Conservation (phyloP, 2,888 invertebrate species). For the Margaritifera margaritifera region DNA sequence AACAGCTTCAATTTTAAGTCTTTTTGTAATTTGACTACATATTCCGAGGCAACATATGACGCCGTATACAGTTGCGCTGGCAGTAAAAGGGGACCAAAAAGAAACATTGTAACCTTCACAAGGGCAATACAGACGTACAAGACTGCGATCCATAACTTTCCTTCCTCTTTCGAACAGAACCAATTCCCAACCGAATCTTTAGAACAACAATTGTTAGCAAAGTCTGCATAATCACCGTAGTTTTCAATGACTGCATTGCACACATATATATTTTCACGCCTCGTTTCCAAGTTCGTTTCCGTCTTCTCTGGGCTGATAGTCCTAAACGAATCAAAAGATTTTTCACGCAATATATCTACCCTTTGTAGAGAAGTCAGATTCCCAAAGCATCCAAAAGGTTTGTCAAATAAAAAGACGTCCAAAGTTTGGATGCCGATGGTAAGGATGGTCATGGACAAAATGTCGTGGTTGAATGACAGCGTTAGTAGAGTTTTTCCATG, state of each 20-base stretch:
- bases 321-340: conserved; percentile 50
- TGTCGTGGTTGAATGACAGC: conserved; percentile 68
- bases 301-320: conserved; percentile 17
- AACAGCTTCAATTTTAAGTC: conserved; percentile 58
- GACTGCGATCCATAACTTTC: conserved; percentile 61
- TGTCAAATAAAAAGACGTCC: conserved; percentile 54
- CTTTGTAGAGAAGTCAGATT: conserved; percentile 40
- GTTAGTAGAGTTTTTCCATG: conserved; percentile 68
- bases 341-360: conserved; percentile 37
- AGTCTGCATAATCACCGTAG: conserved; percentile 45
- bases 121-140: conserved; percentile 59
- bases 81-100: conserved; percentile 64
- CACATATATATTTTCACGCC: conserved; percentile 40
- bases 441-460: conserved; percentile 64
- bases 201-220: conserved; percentile 62
- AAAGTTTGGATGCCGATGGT: conserved; percentile 64
- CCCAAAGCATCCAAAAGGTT: conserved; percentile 63
- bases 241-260: conserved; percentile 62
- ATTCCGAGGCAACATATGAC: conserved; percentile 63
- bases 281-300: conserved; percentile 18
- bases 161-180: conserved; percentile 51
- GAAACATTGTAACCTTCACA: conserved; percentile 63
- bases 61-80: conserved; percentile 63
- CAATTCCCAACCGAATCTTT: conserved; percentile 40
- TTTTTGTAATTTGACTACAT: conserved; percentile 62